Percentiles rank a stretch among this genome's conserved stretches.
phyloP scores from a whole-genome alignment of 2,888 invertebrate genomes.

The Agrotis segetum region DNA sequence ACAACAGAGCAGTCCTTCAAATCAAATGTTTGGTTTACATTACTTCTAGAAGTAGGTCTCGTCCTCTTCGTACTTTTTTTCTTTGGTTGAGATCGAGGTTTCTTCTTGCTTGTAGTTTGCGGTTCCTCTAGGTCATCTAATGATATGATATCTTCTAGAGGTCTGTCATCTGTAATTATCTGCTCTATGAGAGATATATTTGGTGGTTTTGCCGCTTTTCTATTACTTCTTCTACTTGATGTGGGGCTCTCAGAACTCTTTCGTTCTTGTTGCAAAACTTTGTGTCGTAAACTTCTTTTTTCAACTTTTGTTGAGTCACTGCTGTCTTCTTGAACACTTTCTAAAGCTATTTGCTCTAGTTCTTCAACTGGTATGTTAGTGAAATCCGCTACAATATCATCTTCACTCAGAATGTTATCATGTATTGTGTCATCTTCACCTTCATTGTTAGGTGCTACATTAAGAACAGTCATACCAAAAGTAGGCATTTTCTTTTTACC shows the following conservation, averaged over 20 bases:
- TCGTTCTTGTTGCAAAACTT: conserved; percentile 66
- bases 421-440: conserved; percentile 34
- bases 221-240: conserved; percentile 66
- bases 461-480: conserved; percentile 86
- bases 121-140: conserved; percentile 81
- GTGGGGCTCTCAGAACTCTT: conserved; percentile 76
- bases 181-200: conserved; percentile 87
- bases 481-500: conserved; percentile 75
- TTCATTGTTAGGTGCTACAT: conserved; percentile 72
- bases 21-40: conserved; percentile 49
- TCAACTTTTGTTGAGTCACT: conserved; percentile 56
- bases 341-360: conserved; percentile 84
- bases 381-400: conserved; percentile 83
- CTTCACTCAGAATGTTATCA: conserved; percentile 68
- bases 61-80: conserved; percentile 59
- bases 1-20: conserved; percentile 81
- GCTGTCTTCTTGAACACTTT: conserved; percentile 71
- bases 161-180: conserved; percentile 85
- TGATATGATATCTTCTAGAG: conserved; percentile 85
- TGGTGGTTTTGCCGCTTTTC: conserved; percentile 75
- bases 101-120: conserved; percentile 69
- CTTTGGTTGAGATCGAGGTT: conserved; percentile 62
- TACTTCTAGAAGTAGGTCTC: conserved; percentile 54
- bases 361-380: conserved; percentile 85
- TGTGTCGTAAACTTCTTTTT: conserved; percentile 71